Conservation (phyloP, 2,797 vertebrate genomes). For the Pempheris klunzingeri region DNA sequence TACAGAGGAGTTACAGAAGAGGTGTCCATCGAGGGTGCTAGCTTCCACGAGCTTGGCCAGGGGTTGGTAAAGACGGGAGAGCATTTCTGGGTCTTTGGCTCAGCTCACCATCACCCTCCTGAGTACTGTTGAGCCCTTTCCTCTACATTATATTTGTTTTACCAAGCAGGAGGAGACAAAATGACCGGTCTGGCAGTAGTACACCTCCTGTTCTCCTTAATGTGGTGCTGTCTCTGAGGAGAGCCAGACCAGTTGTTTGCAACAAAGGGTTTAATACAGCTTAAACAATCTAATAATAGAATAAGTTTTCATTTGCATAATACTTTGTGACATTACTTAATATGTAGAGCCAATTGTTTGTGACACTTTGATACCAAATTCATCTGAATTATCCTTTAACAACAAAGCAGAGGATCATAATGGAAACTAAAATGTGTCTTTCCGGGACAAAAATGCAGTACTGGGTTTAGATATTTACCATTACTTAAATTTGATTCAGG, state of each 20-base stretch:
- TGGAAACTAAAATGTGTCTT: slow-evolving; percentile 21
- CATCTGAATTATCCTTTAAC: slow-evolving; percentile 19
- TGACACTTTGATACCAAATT: background rate
- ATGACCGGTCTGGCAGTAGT: background rate
- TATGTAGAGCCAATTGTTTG: slow-evolving; percentile 10
- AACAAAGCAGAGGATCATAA: slow-evolving; percentile 19
- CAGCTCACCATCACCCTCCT: background rate
- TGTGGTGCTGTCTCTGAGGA: background rate
- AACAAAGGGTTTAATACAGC: slow-evolving; percentile 45
- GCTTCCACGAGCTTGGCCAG: background rate
- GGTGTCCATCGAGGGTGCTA: background rate
- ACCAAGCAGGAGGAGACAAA: background rate
- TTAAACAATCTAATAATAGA: slow-evolving; percentile 43
- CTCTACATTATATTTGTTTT: too few species aligned
- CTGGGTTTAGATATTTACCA: background rate
- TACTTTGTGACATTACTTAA: slow-evolving; percentile 17
- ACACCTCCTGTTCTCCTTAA: background rate
- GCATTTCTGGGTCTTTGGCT: background rate
- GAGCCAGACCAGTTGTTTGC: background rate
- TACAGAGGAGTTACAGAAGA: background rate
- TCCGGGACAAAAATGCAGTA: slow-evolving; percentile 8
- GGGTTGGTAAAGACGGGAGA: background rate
- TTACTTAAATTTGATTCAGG: slow-evolving; percentile 20
- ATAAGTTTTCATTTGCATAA: slow-evolving; percentile 18
- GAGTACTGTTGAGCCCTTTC: background rate